Conservation (phyloP, 2,888 invertebrate species). For the Oscheius sp. region DNA sequence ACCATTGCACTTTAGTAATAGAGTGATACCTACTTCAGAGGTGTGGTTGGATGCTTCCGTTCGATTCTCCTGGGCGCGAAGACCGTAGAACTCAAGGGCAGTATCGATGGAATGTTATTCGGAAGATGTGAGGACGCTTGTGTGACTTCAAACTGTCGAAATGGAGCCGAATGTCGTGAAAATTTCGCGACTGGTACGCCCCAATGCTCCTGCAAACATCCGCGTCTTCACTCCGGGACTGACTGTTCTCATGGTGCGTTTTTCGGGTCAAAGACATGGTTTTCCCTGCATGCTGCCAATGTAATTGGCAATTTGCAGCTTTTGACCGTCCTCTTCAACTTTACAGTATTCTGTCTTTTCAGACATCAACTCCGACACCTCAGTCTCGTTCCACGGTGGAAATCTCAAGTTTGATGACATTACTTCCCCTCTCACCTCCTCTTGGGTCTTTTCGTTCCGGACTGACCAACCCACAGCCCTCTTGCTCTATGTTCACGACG, state of each 20-base stretch:
- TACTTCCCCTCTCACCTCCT: slow-evolving; percentile 8
- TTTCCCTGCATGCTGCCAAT: too few relatives aligned
- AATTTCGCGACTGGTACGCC: slow-evolving; percentile 56
- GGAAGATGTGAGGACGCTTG: slow-evolving; percentile 43
- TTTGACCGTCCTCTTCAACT: too few relatives aligned
- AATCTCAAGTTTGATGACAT: slow-evolving; percentile 58
- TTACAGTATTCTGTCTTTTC: background rate
- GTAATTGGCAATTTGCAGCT: too few relatives aligned
- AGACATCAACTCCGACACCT: slow-evolving; percentile 64
- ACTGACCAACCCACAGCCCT: slow-evolving; percentile 65
- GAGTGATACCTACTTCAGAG: slow-evolving; percentile 36
- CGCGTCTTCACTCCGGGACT: slow-evolving; percentile 61
- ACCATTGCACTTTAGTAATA: too few relatives aligned
- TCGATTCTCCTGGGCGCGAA: slow-evolving; percentile 51
- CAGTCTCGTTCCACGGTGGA: slow-evolving; percentile 66
- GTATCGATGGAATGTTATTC: slow-evolving; percentile 14
- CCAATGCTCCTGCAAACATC: slow-evolving; percentile 63
- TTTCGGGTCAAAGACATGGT: background rate
- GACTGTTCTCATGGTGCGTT: slow-evolving; percentile 62
- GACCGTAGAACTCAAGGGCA: slow-evolving; percentile 35
- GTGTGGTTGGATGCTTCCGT: slow-evolving; percentile 64
- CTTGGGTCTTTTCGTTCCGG: slow-evolving; percentile 54
- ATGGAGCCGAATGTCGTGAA: slow-evolving; percentile 52
- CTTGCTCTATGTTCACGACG: slow-evolving; percentile 67
- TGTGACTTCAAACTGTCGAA: slow-evolving; percentile 40